Percentiles rank a stretch among this genome's conserved stretches.
Evolutionary conservation across 1,140 invertebrate species (phyloP).

Genomic region (Drosophila nebulosa): DNA sequence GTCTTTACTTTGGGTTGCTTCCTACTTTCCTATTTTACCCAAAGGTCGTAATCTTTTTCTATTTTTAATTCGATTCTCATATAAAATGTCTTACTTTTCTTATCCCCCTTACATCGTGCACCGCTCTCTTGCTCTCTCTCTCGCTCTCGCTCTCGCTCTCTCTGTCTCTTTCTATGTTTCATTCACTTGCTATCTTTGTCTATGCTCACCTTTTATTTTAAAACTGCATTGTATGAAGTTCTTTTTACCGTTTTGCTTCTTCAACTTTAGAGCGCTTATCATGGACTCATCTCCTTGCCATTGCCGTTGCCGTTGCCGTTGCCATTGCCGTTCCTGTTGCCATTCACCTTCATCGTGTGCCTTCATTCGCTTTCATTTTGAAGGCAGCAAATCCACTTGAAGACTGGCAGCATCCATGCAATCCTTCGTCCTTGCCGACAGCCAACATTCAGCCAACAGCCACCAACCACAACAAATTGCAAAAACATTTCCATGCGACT

Average conservation of each 20-base stretch:
- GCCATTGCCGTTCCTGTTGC: neutral
- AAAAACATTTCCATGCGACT: conserved; percentile 73
- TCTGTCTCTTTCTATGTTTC: neutral
- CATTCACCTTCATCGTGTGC: conserved; percentile 1
- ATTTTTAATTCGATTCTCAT: conserved; percentile 53
- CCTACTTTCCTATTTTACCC: conserved; percentile 23
- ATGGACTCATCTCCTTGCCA: conserved; percentile 12
- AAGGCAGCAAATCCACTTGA: conserved; percentile 62
- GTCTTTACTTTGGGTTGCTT: neutral
- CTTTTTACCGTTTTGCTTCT: conserved; percentile 44
- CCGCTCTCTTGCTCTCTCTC: neutral
- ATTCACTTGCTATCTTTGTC: neutral
- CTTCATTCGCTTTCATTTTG: conserved; percentile 59
- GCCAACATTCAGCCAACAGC: conserved; percentile 14
- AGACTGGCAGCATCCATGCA: conserved; percentile 46
- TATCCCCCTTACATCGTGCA: no score
- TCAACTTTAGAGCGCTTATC: conserved; percentile 52
- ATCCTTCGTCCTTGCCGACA: conserved; percentile 47
- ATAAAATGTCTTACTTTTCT: conserved; percentile 52
- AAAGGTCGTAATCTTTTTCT: conserved; percentile 3
- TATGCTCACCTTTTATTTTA: conserved; percentile 3
- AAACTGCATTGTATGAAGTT: conserved; percentile 36
- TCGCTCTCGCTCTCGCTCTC: neutral
- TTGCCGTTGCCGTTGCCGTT: neutral
- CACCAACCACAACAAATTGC: conserved; percentile 66